Evolutionary conservation across 2,888 invertebrate genomes (phyloP), one percentile per base, ranked within the genome.

Genomic region (Diachrysia chrysitis): DNA sequence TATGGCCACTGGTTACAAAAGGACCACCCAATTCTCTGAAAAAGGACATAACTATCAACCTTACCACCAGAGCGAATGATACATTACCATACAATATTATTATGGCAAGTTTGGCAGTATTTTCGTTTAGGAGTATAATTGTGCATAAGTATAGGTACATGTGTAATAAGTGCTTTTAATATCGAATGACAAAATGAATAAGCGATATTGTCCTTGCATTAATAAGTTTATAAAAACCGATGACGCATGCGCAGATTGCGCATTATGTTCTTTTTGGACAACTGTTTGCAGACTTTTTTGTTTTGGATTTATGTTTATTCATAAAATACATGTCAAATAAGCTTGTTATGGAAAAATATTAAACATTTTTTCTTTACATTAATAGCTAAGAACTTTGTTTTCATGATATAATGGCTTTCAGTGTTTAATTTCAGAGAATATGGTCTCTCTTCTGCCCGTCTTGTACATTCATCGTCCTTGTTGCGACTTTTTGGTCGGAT

Each of bases 161-260:
- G 25, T 25, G 7, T 42, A n/a, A 42, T 42, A 42, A 42, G n/a
- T 42, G 42, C 42, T 4, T 42, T n/a, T n/a, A 42, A 42, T 42
- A 42, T 42, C 42, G 42, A 42, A 42, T 42, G 42, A 42, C 42
- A 42, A 42, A n/a, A 42, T 42, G n/a, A 42, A 42, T 42, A n/a
- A 42, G 42, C 37, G 42, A 42, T n/a, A 42, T n/a, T 42, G n/a
- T 42, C 42, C n/a, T 42, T n/a, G 42, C n/a, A 42, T 37, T 37
- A 37, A 37, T 37, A 37, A 37, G 10, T 58, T 32, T 19, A 23
- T 63, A 63, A n/a, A 35, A 63, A 9, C 23, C 51, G 16, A 29
- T 59, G 58, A 48, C 42, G 3, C 48, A 48, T 46, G 60, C 14
- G 32, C 53, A 75, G 21, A 61, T 54, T 53, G 32, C 23, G 58